Evolutionary conservation across 2,113 vertebrate species (phyloP).

Genomic region (Sinocyclocheilus anshuiensis): DNA sequence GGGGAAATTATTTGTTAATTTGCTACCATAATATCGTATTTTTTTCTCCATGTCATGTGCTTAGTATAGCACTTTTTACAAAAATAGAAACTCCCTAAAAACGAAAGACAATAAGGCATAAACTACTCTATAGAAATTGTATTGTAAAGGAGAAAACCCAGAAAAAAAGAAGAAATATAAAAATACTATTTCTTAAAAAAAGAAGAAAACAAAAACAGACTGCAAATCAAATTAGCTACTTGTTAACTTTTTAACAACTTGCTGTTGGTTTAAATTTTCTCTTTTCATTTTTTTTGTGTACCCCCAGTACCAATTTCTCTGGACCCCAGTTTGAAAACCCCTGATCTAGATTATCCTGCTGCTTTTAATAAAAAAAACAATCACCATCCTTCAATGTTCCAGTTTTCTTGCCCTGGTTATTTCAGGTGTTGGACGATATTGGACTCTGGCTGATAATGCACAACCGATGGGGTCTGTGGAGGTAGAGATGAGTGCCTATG

Average conservation of each 20-base stretch:
- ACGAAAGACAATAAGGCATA: too few species aligned
- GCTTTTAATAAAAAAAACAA: neutral
- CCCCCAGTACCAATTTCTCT: neutral
- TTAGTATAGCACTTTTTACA: too few species aligned
- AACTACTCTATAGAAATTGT: too few species aligned
- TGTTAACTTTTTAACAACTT: too few species aligned
- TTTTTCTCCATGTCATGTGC: neutral
- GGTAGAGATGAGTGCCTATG: slow-evolving; percentile 81
- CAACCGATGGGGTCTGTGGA: slow-evolving; percentile 70
- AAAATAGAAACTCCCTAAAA: too few species aligned
- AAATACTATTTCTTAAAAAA: too few species aligned
- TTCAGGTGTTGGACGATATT: slow-evolving; percentile 69
- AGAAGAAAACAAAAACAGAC: too few species aligned
- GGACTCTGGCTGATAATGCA: slow-evolving; percentile 59
- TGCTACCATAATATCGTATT: neutral
- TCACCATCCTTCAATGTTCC: neutral
- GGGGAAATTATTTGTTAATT: too few species aligned
- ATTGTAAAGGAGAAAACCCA: neutral
- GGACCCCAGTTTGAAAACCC: neutral
- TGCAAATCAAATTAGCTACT: too few species aligned
- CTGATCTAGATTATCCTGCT: neutral
- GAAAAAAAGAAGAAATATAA: too few species aligned
- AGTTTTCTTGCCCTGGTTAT: neutral
- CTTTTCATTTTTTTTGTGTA: neutral
- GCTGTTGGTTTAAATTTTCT: neutral